phyloP scores from a whole-genome alignment of 1,140 invertebrate species.

The Sitophilus oryzae region DNA sequence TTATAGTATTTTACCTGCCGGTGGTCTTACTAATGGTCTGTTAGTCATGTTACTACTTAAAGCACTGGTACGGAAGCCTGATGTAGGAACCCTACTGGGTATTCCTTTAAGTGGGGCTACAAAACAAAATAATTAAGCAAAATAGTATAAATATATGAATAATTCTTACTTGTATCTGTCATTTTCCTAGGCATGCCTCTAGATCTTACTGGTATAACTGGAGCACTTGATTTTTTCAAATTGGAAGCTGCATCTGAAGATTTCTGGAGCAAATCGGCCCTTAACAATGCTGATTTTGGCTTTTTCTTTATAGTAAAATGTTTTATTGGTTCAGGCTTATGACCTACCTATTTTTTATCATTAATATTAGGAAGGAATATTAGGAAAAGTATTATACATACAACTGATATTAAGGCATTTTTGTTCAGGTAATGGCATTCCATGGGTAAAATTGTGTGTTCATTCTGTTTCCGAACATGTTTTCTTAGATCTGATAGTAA shows the following conservation, averaged over 20 bases:
- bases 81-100: constrained; percentile 69
- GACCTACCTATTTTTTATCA: constrained; percentile 46
- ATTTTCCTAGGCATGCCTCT: constrained; percentile 94
- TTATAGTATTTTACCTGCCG: constrained; percentile 48
- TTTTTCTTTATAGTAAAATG: constrained; percentile 94
- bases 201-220: constrained; percentile 84
- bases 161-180: constrained; percentile 81
- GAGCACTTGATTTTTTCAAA: constrained; percentile 80
- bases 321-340: constrained; percentile 64
- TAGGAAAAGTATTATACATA: constrained; percentile 46
- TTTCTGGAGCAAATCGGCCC: constrained; percentile 86
- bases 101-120: constrained; percentile 85
- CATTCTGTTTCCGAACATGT: constrained; percentile 78
- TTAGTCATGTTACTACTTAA: constrained; percentile 46
- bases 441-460: constrained; percentile 81
- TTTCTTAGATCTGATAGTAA: constrained; percentile 82
- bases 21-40: constrained; percentile 46
- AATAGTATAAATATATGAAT: background rate
- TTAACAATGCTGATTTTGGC: constrained; percentile 86
- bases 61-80: constrained; percentile 57
- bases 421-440: constrained; percentile 97
- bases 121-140: constrained; percentile 15
- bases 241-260: constrained; percentile 83
- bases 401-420: constrained; percentile 80
- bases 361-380: background rate